Base-by-base conservation (phyloP, 2,888 invertebrate species). In the Lumbricus terrestris region DNA sequence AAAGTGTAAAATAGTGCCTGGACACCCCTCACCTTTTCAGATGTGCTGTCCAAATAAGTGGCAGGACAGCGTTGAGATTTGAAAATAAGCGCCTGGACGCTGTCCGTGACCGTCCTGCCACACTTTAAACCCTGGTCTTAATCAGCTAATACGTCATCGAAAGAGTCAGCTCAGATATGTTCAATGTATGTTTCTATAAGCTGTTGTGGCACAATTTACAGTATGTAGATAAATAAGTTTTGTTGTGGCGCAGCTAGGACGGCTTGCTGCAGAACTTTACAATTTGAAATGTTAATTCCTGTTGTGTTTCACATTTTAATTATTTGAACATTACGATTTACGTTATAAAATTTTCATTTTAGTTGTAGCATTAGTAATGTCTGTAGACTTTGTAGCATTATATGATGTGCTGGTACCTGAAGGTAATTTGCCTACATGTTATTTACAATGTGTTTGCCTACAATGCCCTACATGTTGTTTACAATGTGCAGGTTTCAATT, bases 241-340 rank as follows among this genome's bases (percentile, higher is more conserved):
- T 69, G 47, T 47, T 6, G 23, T 69, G 69, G 69, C 13, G 8
- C 29, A 69, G 69, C n/a, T n/a, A n/a, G 29, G 13, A 69, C 8
- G 69, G 29, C 69, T 69, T n/a, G 29, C n/a, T n/a, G 16, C 69
- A 69, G 69, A 69, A 69, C 69, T n/a, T 54, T 54, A 1, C 3
- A 69, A n/a, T 69, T 69, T 90, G n/a, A 83, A 88, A 29, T 37
- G 83, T 18, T 42, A 35, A 37, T 90, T n/a, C n/a, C 18, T 85
- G 38, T 85, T 38, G 33, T 38, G 33, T 82, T 82, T 89, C 82
- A 15, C 29, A 89, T 16, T 82, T 82, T 23, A 40, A n/a, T 69
- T 69, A 69, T 69, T 69, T 69, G 69, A n/a, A 69, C 69, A n/a
- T n/a, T 69, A 69, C n/a, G 69, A 3, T 69, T 69, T 69, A n/a